Evolutionary conservation across 2,888 invertebrate genomes (phyloP), one percentile per base, ranked within the genome.

Genomic region (Dryocosmus kuriphilus): DNA sequence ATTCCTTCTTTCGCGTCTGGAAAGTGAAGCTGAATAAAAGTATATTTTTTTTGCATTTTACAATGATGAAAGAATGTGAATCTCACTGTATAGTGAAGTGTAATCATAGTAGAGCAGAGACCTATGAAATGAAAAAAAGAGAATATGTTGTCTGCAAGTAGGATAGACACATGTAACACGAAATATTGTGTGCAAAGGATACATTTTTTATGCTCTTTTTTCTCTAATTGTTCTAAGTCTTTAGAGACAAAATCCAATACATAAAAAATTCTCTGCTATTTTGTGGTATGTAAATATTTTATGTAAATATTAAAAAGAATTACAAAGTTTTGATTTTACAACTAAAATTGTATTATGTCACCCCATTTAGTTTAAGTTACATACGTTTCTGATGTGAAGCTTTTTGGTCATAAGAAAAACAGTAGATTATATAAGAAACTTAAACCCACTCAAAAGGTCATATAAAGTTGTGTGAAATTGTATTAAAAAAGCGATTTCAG

Each of bases 111-210:
- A 16, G 51, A 32, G 32, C 46, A 30, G 71, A 71, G 51, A 51
- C 30, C 19, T n/a, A 71, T 46, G n/a, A 71, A 71, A 71, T 51
- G 32, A 71, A 71, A 71, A 24, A 71, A 71, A 51, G 22, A n/a
- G 51, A 51, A 51, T 14, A 71, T 51, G 3, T 51, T 71, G 51
- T 51, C 71, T 71, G 30, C 46, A 51, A 46, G 51, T 30, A 51
- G 30, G 27, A 14, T 67, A 67, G 22, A 35, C 14, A 46, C 24
- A 27, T 32, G 30, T 71, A 30, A 71, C 14, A 32, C 19, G 27
- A 67, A 27, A 27, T 27, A 67, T 46, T 46, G 46, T 41, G 27
- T 46, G 27, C 67, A 41, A 24, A 41, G 41, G 41, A 41, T 38
- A n/a, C 38, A 65, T 11, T 27, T 65, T 65, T 19, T 24, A 22